Evolutionary conservation across 2,113 vertebrate genomes (phyloP).

Genomic region (Chiloscyllium plagiosum): DNA sequence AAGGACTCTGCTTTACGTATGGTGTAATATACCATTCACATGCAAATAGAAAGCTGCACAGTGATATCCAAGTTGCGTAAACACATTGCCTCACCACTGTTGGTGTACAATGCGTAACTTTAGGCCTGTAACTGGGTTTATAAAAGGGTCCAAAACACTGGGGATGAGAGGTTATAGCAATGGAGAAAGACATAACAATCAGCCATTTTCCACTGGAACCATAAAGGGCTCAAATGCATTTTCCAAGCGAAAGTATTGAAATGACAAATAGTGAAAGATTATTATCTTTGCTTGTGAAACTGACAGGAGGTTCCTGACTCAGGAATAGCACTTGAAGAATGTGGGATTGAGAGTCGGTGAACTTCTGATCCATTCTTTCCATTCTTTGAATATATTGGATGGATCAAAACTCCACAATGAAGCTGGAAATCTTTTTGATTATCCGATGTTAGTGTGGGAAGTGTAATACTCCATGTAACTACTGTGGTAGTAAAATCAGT

Average conservation of each 20-base stretch:
- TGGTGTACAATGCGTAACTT: background rate
- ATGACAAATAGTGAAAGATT: background rate
- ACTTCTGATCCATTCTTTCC: background rate
- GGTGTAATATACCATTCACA: background rate
- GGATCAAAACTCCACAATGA: background rate
- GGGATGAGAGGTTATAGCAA: background rate
- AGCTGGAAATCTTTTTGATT: background rate
- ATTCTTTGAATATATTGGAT: background rate
- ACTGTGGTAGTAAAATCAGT: background rate
- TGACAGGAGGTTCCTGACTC: background rate
- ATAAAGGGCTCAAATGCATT: background rate
- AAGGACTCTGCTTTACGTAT: background rate
- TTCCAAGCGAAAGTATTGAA: background rate
- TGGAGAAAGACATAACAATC: background rate
- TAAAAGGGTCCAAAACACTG: background rate
- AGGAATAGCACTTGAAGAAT: background rate
- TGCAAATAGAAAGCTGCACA: background rate
- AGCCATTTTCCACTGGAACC: background rate
- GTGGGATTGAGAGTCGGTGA: background rate
- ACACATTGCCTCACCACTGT: background rate
- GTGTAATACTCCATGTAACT: background rate
- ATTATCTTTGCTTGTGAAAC: background rate
- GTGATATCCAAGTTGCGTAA: background rate
- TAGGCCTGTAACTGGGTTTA: background rate
- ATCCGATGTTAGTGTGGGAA: background rate